Evolutionary conservation across 2,797 vertebrate genomes (phyloP).

Genomic region (Enteromius fasciolatus): DNA sequence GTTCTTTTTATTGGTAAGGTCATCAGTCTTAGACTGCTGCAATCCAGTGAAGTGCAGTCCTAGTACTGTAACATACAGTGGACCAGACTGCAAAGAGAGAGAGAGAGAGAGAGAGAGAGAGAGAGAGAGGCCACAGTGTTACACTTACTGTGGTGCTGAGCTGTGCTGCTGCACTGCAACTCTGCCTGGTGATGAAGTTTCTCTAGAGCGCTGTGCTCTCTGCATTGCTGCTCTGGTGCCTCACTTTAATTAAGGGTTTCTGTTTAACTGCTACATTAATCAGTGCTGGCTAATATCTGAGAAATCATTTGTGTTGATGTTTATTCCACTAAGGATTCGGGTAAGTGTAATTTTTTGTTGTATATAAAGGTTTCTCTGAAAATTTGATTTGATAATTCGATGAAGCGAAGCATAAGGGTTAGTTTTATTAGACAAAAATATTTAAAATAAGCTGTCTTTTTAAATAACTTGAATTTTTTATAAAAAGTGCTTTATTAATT

Average conservation of each 20-base stretch:
- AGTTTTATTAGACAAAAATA: background rate
- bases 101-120: constrained; percentile 41
- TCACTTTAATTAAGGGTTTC: constrained; percentile 16
- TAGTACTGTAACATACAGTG: constrained; percentile 65
- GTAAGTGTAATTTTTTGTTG: constrained; percentile 33
- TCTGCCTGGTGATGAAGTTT: constrained; percentile 79
- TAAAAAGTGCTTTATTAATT: background rate
- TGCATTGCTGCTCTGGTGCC: constrained; percentile 49
- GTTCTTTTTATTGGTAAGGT: constrained; percentile 76
- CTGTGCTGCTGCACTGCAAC: constrained; percentile 72
- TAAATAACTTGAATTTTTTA: background rate
- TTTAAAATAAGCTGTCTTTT: background rate
- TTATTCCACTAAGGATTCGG: constrained; percentile 11
- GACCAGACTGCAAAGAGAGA: constrained; percentile 68
- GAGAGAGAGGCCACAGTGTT: constrained; percentile 25
- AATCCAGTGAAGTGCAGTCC: constrained; percentile 62
- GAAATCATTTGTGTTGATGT: constrained; percentile 56
- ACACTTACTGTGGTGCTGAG: constrained; percentile 71
- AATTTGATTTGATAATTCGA: background rate
- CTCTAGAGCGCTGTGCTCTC: constrained; percentile 66
- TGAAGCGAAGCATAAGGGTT: background rate
- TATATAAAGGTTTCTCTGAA: background rate
- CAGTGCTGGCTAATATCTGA: constrained; percentile 26
- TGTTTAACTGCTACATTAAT: constrained; percentile 26
- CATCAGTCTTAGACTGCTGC: constrained; percentile 69